Evolutionary conservation across 30 jellyfish, hydroid and myxozoan species (phyloP), one percentile per base, ranked within the genome.

Genomic region (Pelagia noctiluca): DNA sequence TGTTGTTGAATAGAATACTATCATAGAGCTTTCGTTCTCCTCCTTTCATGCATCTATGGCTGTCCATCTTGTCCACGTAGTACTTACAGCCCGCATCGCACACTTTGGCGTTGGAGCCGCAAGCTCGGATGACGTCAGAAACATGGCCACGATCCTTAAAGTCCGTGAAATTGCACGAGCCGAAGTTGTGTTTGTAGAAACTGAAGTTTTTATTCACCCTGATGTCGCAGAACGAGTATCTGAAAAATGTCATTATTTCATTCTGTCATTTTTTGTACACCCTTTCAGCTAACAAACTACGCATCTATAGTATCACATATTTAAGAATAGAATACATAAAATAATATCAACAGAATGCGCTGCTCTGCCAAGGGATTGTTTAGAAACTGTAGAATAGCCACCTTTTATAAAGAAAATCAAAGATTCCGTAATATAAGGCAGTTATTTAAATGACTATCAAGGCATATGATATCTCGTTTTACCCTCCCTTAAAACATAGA

Each of bases 21-120:
- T 60, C 52, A 16, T 68, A 37, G 24, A 52, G 32, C 3, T 50
- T 70, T 42, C 64, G 42, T 50, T 82, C 92, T 13, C 3, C 30
- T 3, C 94, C 88, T 72, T 84, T 84, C 84, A 63, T 71, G 49
- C 94, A 84, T 1, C 88, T 75, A 60, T 84, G 88, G 7, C 65
- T 4, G 1, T 62, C 25, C 94, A 84, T 61, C 35, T 50, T 46
- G 69, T 75, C 88, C 32, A 84, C 88, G 32, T 70, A 42, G 30
- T 28, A 64, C 68, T 75, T 73, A 88, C 94, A 84, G 23, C 63
- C 88, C 42, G 64, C 63, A 0, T 65, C n/a, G 37, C 94, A 84
- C 4, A 37, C 16, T 34, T 49, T 72, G 25, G 68, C 78, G 47
- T 61, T 52, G 23, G 76, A 19, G 34, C 85, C 94, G 63, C 94